A percentile compares a stretch with the other conserved stretches of the same genome.
phyloP scores from a whole-genome alignment of 2,797 vertebrate genomes.

The Tarsius wallacei region DNA sequence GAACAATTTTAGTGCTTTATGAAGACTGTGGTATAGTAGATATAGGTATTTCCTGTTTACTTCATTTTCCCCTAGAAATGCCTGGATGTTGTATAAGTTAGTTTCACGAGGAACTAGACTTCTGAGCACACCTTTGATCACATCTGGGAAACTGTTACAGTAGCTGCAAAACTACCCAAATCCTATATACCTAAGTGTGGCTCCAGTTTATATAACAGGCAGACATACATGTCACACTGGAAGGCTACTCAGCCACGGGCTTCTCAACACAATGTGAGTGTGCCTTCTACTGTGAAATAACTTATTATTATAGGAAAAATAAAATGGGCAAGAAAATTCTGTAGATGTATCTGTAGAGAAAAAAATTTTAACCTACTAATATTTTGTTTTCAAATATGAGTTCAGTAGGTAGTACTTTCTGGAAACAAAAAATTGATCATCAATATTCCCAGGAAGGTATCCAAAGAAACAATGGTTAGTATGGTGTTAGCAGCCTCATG shows the following conservation, averaged over 20 bases:
- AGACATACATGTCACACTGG: constrained; percentile 91
- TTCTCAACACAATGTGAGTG: constrained; percentile 96
- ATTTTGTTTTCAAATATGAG: constrained; percentile 95
- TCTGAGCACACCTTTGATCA: constrained; percentile 88
- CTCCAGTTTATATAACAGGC: constrained; percentile 94
- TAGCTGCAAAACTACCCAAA: constrained; percentile 96
- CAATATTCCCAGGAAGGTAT: background rate
- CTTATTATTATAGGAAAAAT: constrained; percentile 93
- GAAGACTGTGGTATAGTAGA: background rate
- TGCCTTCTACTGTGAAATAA: constrained; percentile 94
- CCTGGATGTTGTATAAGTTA: background rate
- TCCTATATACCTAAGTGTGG: constrained; percentile 95
- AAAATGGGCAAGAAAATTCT: constrained; percentile 94
- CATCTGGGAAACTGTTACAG: constrained; percentile 94
- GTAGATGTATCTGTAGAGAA: constrained; percentile 91
- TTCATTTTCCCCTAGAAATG: background rate
- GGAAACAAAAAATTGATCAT: background rate
- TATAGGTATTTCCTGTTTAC: background rate
- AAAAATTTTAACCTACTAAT: constrained; percentile 92
- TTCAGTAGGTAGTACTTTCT: constrained; percentile 92
- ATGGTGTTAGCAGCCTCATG: background rate
- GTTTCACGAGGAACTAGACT: background rate
- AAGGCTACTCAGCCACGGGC: constrained; percentile 93
- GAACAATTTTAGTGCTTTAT: background rate
- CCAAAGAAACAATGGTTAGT: background rate